These are phyloP conservation scores for Gorsachius goisagi DNA, from an alignment of 2,113 vertebrate species.

Conservation along the genomic window DNA sequence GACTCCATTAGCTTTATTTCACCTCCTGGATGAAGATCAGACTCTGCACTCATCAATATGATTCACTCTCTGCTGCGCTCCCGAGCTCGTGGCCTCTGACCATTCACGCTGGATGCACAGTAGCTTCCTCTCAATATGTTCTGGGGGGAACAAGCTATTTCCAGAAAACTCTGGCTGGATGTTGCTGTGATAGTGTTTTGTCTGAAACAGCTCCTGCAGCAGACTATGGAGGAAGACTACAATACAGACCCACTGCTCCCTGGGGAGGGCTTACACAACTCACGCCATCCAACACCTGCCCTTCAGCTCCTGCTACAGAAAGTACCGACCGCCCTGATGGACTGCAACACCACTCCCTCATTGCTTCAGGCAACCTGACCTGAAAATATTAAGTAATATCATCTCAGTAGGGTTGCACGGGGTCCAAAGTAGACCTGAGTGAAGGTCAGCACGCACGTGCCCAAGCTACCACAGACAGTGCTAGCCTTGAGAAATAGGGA, in stretches of 20 bases:
- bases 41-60: not conserved
- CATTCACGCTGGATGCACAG: accelerated
- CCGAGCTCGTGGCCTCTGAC: not conserved
- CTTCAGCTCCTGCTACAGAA: not conserved
- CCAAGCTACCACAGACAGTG: not conserved
- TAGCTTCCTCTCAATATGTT: not conserved
- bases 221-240: not conserved
- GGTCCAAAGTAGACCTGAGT: not conserved
- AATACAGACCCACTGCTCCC: not conserved
- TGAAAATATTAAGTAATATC: not conserved
- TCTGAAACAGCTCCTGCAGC: not conserved
- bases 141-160: not conserved
- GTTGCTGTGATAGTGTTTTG: not conserved
- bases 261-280: not conserved
- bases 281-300: not conserved
- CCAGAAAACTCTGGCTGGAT: not conserved
- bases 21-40: not conserved
- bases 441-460: not conserved
- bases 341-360: not conserved
- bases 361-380: not conserved
- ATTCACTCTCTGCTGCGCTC: not conserved
- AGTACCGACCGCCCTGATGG: accelerated
- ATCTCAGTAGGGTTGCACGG: not conserved
- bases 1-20: not conserved
- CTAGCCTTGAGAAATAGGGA: not conserved